These are phyloP conservation scores for Scaeva pyrastri DNA, from an alignment of 2,888 invertebrate genomes.

Conservation along the genomic window DNA sequence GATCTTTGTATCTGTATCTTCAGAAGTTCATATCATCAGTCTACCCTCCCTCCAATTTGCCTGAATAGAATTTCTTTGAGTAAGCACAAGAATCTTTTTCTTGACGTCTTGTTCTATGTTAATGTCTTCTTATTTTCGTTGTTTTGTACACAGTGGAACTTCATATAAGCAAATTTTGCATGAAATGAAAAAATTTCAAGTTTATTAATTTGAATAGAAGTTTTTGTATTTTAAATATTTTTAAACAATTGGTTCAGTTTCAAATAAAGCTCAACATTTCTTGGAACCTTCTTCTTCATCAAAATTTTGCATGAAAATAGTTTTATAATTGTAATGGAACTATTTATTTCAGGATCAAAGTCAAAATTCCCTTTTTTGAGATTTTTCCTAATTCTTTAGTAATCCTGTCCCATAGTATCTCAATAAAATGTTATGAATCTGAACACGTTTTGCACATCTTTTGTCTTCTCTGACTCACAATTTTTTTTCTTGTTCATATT, in stretches of 20 bases:
- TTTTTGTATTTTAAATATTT: not conserved
- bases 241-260: too few relatives aligned
- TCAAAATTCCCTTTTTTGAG: not conserved
- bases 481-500: conserved; percentile 3
- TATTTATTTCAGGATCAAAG: too few relatives aligned
- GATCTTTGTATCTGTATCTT: conserved; percentile 16
- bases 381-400: not conserved
- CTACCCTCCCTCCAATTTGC: not conserved
- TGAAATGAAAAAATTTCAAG: not conserved
- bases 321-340: too few relatives aligned
- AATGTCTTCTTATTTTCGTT: not conserved
- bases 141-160: not conserved
- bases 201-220: too few relatives aligned
- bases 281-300: too few relatives aligned
- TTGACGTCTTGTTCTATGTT: conserved; percentile 29
- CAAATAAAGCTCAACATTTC: too few relatives aligned
- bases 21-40: conserved; percentile 9
- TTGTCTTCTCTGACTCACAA: conserved; percentile 17
- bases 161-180: too few relatives aligned
- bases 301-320: too few relatives aligned
- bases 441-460: conserved; percentile 65
- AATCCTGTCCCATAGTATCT: not conserved
- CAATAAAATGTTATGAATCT: conserved; percentile 58
- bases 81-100: conserved; percentile 46
- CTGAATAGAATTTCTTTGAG: conserved; percentile 8